Base-by-base conservation (phyloP, 1,140 invertebrate species). In the Mylabris phalerata region DNA sequence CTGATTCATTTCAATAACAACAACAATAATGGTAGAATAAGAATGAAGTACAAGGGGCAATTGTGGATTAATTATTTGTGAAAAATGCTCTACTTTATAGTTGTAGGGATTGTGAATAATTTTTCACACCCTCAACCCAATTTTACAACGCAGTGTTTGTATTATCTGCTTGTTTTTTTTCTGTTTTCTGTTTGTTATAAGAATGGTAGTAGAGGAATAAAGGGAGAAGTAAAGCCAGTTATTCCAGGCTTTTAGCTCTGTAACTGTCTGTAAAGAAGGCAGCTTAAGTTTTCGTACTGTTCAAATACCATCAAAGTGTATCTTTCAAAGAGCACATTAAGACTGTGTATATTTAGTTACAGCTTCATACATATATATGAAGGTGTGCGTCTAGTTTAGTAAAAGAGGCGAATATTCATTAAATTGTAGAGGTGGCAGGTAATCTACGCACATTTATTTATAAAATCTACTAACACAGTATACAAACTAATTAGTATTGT, bases 381-480 rank as follows among this genome's bases (percentile, higher is more conserved):
- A 19, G 19, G 19, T 19, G 19, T 19, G 19, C 19, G 19, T 19
- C 19, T 32, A 32, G 4, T 7, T 32, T 5, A 4, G 32, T 32
- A 32, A 7, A 54, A 54, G 25, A 54, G 51, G 48, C 50, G 48
- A 57, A 58, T 58, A 58, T 58, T 58, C 56, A 58, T 58, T 48
- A 58, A 58, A 19, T 19, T 2, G 19, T 19, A 19, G 19, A 32
- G 56, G 56, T 58, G 56, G 56, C 26, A 58, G 39, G 24, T 58
- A 58, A 58, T 58, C 56, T 58, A 58, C 56, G 56, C 56, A 58
- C 56, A 58, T 51, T 48, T 58, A 50, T 48, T 5, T 5, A 32
- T 32, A 19, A 19, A 19, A 32, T 7, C 32, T 7, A 32, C 32
- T 50, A 4, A 32, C 32, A 32, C 1, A 3, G 7, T 32, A 32